These are phyloP conservation scores for Stomorhina lunata DNA, from an alignment of 2,888 invertebrate genomes.

Conservation along the genomic window DNA sequence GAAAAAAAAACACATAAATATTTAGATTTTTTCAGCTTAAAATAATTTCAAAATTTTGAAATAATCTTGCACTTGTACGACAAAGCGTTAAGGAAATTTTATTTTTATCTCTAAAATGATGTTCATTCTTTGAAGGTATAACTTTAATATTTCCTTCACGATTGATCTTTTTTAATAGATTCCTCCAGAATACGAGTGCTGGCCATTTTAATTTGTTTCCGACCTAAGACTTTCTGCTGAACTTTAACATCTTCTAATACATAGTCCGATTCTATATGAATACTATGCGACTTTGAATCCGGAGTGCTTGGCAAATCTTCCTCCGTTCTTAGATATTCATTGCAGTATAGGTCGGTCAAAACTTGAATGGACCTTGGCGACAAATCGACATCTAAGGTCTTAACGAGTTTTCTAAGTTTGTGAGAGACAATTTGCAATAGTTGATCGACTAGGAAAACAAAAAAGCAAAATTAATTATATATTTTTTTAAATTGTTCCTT, in stretches of 20 bases:
- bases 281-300: neutral
- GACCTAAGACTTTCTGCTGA: slow-evolving; percentile 71
- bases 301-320: slow-evolving; percentile 39
- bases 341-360: slow-evolving; percentile 70
- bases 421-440: slow-evolving; percentile 70
- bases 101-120: too few species aligned
- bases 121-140: too few species aligned
- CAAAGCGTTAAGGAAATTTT: too few species aligned
- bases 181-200: slow-evolving; percentile 76
- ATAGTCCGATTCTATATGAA: slow-evolving; percentile 31
- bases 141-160: too few species aligned
- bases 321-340: slow-evolving; percentile 66
- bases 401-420: slow-evolving; percentile 69
- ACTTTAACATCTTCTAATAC: slow-evolving; percentile 67
- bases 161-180: slow-evolving; percentile 73
- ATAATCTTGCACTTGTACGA: too few species aligned
- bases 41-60: too few species aligned
- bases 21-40: too few species aligned
- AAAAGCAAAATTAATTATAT: neutral
- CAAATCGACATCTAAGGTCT: neutral
- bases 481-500: neutral
- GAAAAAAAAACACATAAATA: too few species aligned
- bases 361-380: neutral
- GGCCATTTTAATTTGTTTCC: slow-evolving; percentile 74
- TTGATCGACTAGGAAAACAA: slow-evolving; percentile 68